Evolutionary conservation across 2,888 invertebrate genomes (phyloP).

Genomic region (Beris chalybata): DNA sequence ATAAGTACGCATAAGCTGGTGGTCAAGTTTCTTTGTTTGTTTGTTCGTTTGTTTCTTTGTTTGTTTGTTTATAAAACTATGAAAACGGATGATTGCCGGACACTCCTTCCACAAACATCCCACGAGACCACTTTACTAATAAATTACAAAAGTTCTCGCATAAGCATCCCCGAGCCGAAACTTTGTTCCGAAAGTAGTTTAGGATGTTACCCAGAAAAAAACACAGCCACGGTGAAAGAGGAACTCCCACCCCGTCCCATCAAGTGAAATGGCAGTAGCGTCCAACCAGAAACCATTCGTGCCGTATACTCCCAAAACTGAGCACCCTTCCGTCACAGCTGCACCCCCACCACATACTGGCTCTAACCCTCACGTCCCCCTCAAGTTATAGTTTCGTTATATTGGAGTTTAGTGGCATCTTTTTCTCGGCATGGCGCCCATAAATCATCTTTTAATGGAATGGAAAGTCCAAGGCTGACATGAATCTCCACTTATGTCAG

Average conservation of each 20-base stretch:
- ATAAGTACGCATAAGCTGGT: not conserved
- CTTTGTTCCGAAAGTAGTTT: slow-evolving; percentile 22
- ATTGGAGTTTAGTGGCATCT: slow-evolving; percentile 9
- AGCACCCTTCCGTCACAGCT: no score
- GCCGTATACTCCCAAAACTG: no score
- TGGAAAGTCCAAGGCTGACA: slow-evolving; percentile 38
- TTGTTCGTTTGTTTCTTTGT: no score
- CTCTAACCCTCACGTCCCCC: no score
- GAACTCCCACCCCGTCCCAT: no score
- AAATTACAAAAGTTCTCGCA: slow-evolving; percentile 32
- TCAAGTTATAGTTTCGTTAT: no score
- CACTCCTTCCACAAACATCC: slow-evolving; percentile 4
- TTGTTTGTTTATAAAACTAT: slow-evolving; percentile 7
- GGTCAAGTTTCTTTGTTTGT: not conserved
- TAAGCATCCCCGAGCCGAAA: slow-evolving; percentile 4
- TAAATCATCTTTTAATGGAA: slow-evolving; percentile 39
- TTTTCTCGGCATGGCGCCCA: slow-evolving; percentile 28
- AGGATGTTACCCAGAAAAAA: not conserved
- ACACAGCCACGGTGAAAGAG: no score
- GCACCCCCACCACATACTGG: no score
- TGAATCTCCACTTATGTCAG: slow-evolving; percentile 39
- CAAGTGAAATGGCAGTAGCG: no score
- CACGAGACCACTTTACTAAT: slow-evolving; percentile 22
- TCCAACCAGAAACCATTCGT: no score
- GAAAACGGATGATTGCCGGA: slow-evolving; percentile 8